Conservation (phyloP, 1,140 invertebrate genomes). For the Uloborus diversus region DNA sequence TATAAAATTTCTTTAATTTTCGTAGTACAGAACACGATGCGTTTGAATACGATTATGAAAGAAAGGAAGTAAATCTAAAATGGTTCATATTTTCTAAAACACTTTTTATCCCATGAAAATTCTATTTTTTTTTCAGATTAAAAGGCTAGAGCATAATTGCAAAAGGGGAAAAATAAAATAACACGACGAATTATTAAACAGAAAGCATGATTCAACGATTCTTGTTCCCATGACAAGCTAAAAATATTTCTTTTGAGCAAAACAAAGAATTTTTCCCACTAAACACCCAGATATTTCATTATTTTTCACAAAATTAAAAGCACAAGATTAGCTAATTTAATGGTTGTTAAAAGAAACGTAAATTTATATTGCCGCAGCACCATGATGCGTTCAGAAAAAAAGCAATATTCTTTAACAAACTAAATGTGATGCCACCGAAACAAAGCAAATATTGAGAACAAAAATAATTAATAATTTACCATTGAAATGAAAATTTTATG, state of each 20-base stretch:
- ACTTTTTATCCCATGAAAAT: no score
- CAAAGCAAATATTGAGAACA: slow-evolving; percentile 9
- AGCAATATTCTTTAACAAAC: background rate
- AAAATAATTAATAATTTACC: slow-evolving; percentile 56
- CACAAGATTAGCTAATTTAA: background rate
- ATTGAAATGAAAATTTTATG: slow-evolving; percentile 39
- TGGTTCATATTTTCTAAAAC: no score
- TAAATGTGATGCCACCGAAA: background rate
- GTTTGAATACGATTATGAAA: no score
- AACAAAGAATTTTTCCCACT: background rate
- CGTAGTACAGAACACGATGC: no score
- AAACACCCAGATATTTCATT: background rate
- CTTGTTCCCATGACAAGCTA: background rate
- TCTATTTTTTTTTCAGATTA: no score
- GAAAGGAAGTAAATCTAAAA: no score
- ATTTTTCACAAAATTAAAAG: slow-evolving; percentile 5
- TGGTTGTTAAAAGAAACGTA: background rate
- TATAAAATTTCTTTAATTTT: no score
- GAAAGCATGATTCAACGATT: background rate
- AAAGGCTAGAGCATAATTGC: no score
- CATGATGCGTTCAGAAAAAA: background rate
- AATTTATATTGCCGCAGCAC: background rate
- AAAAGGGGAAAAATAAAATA: no score
- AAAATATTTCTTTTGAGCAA: background rate
- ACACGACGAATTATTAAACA: background rate